A percentile compares a stretch with the other conserved stretches of the same genome.
Conservation (phyloP, 2,888 invertebrate species). For the Meiosimyza platycephala region DNA sequence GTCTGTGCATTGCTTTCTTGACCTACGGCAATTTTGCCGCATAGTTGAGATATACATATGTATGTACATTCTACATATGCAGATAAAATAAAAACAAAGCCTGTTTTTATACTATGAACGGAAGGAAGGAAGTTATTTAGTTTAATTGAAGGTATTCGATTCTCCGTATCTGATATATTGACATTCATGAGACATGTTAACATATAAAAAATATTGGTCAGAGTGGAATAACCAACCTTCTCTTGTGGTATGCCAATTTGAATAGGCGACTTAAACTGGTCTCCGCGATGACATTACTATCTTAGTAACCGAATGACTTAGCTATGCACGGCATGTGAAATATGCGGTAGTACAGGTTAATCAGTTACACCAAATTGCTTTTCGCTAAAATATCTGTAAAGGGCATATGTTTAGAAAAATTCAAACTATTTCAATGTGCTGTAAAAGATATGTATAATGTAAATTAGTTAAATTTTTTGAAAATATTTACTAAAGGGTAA, state of each 20-base stretch:
- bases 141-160: not conserved
- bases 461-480: not conserved
- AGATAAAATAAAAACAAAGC: constrained; percentile 12
- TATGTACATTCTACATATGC: too few species aligned
- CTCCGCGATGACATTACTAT: not conserved
- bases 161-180: not conserved
- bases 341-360: too few species aligned
- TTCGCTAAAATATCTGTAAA: not conserved
- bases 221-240: constrained; percentile 35
- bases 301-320: not conserved
- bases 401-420: not conserved
- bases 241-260: constrained; percentile 26
- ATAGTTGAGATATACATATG: not conserved
- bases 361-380: not conserved
- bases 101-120: not conserved
- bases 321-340: too few species aligned
- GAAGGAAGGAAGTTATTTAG: constrained; percentile 23
- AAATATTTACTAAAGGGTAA: not conserved
- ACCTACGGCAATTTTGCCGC: constrained; percentile 51
- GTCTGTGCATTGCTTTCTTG: constrained; percentile 39
- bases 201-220: constrained; percentile 26
- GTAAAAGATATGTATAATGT: not conserved
- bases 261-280: constrained; percentile 1
- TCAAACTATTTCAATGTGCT: constrained; percentile 27
- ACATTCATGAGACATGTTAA: not conserved